Base-by-base conservation (phyloP, 2,888 invertebrate species). In the Heliothis peltigera region DNA sequence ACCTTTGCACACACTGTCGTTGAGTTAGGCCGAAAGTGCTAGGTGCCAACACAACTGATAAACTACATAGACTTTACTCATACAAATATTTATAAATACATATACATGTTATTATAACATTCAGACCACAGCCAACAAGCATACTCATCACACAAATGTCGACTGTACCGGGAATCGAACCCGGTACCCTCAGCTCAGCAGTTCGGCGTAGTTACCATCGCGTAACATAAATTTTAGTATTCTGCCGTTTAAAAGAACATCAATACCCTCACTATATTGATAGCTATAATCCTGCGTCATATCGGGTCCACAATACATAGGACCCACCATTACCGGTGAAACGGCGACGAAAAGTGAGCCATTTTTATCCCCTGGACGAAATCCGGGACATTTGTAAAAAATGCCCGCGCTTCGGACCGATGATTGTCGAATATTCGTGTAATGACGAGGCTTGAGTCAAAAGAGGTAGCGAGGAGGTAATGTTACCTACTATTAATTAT, bases 361-460 rank as follows among this genome's bases (percentile, higher is more conserved):
- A 75, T 75, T 79, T 74, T 76, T 65, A 71, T 60, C 65, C 59
- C 43, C 32, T 42, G 60, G 57, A 43, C 42, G 44, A 67, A 75
- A 72, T 61, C 73, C 64, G 65, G 55, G 62, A 42, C 58, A 77
- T 71, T 75, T 68, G 69, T 70, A 71, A 78, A 80, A 80, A 76
- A 75, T 65, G 62, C 55, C 49, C 62, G 65, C 66, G 64, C 71
- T 65, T 66, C 35, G 67, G 68, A 68, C 64, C 68, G 65, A 75
- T 72, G 73, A 80, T 64, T 75, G 76, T 71, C 70, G 65, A 80
- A 81, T 80, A 70, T 77, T 70, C 63, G 59, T 66, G 66, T 79
- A 77, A 79, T 75, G 75, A 75, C 39, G 4, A 44, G 10, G 42
- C 1, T 56, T 28, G 19, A 70, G 60, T 35, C 4, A 63, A 47